Evolutionary conservation across 1,140 invertebrate genomes (phyloP).

Genomic region (Procambarus clarkii): DNA sequence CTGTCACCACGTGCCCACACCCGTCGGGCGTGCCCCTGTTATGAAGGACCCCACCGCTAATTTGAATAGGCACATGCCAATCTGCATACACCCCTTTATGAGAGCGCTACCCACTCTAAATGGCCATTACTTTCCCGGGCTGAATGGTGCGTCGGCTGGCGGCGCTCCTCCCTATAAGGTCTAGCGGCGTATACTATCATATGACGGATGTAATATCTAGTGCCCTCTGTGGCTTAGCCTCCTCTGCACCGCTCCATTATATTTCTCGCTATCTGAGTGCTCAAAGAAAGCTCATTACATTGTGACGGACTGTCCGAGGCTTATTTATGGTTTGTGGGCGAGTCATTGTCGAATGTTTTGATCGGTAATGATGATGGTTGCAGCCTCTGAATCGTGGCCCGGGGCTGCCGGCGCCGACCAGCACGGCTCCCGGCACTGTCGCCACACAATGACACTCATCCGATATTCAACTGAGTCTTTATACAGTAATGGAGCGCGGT

Average conservation of each 20-base stretch:
- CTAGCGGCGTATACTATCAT: not conserved
- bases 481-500: conserved; percentile 36
- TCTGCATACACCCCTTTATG: conserved; percentile 64
- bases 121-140: conserved; percentile 50
- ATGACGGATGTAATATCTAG: conserved; percentile 4
- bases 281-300: conserved; percentile 54
- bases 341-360: conserved; percentile 49
- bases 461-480: conserved; percentile 20
- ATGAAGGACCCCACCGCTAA: conserved; percentile 66
- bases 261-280: conserved; percentile 27
- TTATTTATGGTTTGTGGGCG: conserved; percentile 56
- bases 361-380: conserved; percentile 52
- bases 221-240: conserved; percentile 20
- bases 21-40: conserved; percentile 43
- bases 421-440: not conserved
- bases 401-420: no score
- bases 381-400: conserved; percentile 8
- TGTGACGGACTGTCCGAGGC: conserved; percentile 55
- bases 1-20: conserved; percentile 62
- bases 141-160: conserved; percentile 3
- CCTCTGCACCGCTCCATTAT: conserved; percentile 2
- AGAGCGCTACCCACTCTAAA: conserved; percentile 54
- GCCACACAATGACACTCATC: not conserved
- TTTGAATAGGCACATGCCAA: conserved; percentile 68
- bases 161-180: not conserved